phyloP scores from a whole-genome alignment of 1,140 invertebrate species.

The Drosophila ohnishii region DNA sequence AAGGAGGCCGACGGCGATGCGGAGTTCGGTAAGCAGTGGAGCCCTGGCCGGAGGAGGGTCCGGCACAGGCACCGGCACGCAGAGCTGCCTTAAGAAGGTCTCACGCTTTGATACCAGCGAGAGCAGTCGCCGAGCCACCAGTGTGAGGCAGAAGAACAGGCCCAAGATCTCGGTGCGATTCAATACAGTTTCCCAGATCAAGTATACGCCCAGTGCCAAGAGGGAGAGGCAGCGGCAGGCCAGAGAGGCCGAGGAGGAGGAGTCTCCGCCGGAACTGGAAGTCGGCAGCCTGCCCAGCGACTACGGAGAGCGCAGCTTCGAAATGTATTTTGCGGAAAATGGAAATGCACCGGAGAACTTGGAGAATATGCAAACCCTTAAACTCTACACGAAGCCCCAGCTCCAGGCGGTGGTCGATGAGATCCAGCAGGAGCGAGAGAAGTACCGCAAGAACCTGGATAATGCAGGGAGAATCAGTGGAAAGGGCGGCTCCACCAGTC shows the following conservation, averaged over 20 bases:
- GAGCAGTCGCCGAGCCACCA: constrained; percentile 76
- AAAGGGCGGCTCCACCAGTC: constrained; percentile 63
- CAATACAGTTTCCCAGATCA: constrained; percentile 83
- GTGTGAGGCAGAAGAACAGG: constrained; percentile 67
- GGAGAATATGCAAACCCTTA: constrained; percentile 84
- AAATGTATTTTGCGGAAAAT: constrained; percentile 85
- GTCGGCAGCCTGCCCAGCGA: constrained; percentile 70
- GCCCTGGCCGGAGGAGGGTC: constrained; percentile 53
- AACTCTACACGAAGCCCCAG: constrained; percentile 84
- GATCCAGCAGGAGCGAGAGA: constrained; percentile 73
- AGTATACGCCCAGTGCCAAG: constrained; percentile 77
- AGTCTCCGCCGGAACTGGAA: constrained; percentile 22
- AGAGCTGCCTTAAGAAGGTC: constrained; percentile 77
- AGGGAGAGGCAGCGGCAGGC: constrained; percentile 35
- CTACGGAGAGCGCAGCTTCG: constrained; percentile 84
- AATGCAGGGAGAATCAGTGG: constrained; percentile 56
- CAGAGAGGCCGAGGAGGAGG: constrained; percentile 4
- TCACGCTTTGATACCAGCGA: constrained; percentile 76
- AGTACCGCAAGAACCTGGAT: constrained; percentile 73
- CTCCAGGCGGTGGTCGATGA: constrained; percentile 75
- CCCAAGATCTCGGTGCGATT: constrained; percentile 84
- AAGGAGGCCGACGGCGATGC: constrained; percentile 53
- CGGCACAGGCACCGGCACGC: constrained; percentile 35
- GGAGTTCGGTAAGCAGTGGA: constrained; percentile 72
- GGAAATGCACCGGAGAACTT: constrained; percentile 85